A percentile compares a stretch with the other conserved stretches of the same genome.
These are phyloP conservation scores for Diadumene lineata DNA, from an alignment of 92 coral and sea anemone species.

Conservation along the genomic window DNA sequence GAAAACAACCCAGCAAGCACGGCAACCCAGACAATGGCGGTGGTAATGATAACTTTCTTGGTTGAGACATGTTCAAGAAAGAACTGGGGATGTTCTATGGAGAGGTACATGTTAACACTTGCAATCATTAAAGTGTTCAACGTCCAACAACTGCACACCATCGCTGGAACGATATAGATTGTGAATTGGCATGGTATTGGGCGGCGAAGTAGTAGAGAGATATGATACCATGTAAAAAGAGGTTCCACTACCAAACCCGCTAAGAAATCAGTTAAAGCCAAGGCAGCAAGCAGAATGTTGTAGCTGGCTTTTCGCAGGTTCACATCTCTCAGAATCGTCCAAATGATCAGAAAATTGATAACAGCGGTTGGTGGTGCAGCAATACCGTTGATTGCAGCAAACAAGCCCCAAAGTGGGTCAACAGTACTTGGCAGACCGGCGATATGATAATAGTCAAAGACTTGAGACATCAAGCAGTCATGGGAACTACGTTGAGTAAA, in stretches of 20 bases:
- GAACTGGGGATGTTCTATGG: constrained; percentile 3
- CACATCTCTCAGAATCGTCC: not conserved
- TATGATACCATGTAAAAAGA: not conserved
- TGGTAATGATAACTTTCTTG: constrained; percentile 1
- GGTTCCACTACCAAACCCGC: not conserved
- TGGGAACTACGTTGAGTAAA: not conserved
- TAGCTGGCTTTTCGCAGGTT: not conserved
- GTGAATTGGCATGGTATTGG: not conserved
- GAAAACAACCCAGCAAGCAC: not conserved
- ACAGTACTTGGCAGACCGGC: not conserved
- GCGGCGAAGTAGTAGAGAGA: not conserved
- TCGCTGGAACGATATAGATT: not conserved
- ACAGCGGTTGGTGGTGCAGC: not conserved
- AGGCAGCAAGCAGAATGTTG: not conserved
- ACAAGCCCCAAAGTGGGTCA: not conserved
- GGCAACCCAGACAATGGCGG: not conserved
- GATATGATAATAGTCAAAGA: not conserved
- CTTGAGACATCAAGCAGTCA: not conserved
- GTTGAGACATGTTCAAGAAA: not conserved
- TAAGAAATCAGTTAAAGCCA: not conserved
- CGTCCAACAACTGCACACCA: not conserved
- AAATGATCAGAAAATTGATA: not conserved
- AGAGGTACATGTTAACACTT: not conserved
- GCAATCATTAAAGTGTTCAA: not conserved
- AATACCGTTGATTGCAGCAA: not conserved